Base-by-base conservation (phyloP, 2,113 vertebrate species). In the Gallinago undulata region DNA sequence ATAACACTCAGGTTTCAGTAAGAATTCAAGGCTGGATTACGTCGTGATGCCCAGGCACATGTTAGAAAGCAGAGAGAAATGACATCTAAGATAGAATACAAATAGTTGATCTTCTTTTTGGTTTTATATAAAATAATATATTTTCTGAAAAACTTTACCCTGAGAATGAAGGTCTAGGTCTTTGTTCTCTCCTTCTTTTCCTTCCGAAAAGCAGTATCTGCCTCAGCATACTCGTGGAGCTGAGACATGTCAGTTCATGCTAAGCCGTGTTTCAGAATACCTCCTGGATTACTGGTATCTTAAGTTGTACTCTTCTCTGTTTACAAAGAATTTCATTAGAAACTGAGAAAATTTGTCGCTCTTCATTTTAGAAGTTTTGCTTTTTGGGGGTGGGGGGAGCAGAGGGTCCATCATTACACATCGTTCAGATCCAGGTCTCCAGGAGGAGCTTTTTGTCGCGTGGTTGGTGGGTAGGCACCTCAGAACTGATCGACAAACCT, bases 381-480 rank as follows among this genome's bases (percentile, higher is more conserved):
- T 1, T 5, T 35, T 57, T 10, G 21, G 19, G 19, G 27, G 21
- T 2, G 8, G 13, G 11, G 13, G 8, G 7, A 33, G 7, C 33
- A 79, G 25, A 41, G 35, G 3, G 2, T 16, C 5, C 37, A 82
- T 57, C 27, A 43, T 4, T n/a, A 68, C 7, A 19, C 18, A 2
- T 23, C 31, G 31, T 87, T 75, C 15, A 50, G 27, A 37, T 66
- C 39, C 25, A 69, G 7, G 8, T 57, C 15, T 90, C 51, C 35
- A 2, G 13, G 37, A 48, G 37, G 13, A 51, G 15, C 9, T 51
- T 39, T n/a, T 51, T 68, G 24, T 7, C n/a, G 16, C 3, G 4
- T 70, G 39, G 17, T 60, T 55, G 48, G 17, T 48, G 66, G 23
- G 27, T 43, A 60, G 23, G n/a, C 3, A 3, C 41, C 84, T 56